Base-by-base conservation (phyloP, 2,113 vertebrate genomes). In the Rana temporaria region DNA sequence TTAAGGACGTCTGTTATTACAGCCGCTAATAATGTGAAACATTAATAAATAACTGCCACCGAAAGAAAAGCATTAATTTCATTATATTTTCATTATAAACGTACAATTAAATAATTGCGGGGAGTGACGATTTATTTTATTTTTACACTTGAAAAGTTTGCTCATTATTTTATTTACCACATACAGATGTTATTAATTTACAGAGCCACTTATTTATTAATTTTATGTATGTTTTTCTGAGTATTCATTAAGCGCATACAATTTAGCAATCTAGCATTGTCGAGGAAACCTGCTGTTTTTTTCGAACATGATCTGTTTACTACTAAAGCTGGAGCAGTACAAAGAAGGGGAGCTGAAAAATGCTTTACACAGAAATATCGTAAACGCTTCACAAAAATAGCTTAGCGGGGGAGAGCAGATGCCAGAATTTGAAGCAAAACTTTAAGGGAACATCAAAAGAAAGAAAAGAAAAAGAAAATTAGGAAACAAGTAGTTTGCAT, bases 131-230 rank as follows among this genome's bases (percentile, higher is more conserved):
- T 81, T 60, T 66, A 17, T 52, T 60, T 22, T 48, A 52, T 78
- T 67, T 81, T 81, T 64, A 81, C 79, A 64, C 79, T 81, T 64
- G 38, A 81, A 18, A 63, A 73, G 60, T 64, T 81, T 73, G 15
- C 59, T 65, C 79, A 48, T 73, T 55, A 63, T n/a, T 72, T 64
- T 62, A 70, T 71, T 48, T 81, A 81, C 79, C 79, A 72, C 79
- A 81, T 73, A 71, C 78, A 71, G 78, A 80, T 80, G 20, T 30
- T 80, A 65, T 72, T 73, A 72, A 59, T 81, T 81, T 81, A 55
- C 24, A 53, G 52, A 65, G 20, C 38, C 18, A 22, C 14, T 63
- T 78, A 63, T 81, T 63, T 81, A 80, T 72, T 72, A n/a, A 32
- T 32, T 81, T 72, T 63, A 72, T 72, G 68, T 71, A 48, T 42